Evolutionary conservation across 2,113 vertebrate genomes (phyloP), one percentile per base, ranked within the genome.

Genomic region (Coptodon rendalli): DNA sequence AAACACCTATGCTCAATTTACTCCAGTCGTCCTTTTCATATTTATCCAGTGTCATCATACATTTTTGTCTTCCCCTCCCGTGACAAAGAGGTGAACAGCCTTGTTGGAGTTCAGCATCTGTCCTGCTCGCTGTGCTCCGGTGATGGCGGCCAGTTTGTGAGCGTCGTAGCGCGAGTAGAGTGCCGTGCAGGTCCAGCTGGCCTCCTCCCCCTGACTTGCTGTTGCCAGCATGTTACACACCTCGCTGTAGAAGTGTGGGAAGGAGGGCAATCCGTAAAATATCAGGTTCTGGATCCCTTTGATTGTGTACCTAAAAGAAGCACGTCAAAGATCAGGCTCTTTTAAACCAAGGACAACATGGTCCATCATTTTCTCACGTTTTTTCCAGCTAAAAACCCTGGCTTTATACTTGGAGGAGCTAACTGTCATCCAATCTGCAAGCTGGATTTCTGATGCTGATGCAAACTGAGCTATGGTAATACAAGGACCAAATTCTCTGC

Each of bases 171-270:
- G 97, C 22, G 97, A 98, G 93, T 98, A 99, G 29, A 99, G 96
- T 78, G 96, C 96, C 0, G 98, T 98, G 89, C 99, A 99, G 82
- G 98, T 99, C 97, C 98, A 99, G 11, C 97, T 96, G n/a, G 98
- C 97, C 71, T 97, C 97, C 88, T 93, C 96, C 0, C 95, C 97
- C 6, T 7, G 95, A 80, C 82, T 93, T 6, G 94, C 96, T 5
- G 97, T 96, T 36, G 95, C 96, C 94, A 99, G 96, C 97, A 99
- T 98, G 92, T 99, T 98, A 86, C 99, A 99, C 80, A 99, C 93
- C 87, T 99, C 99, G 5, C 97, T 99, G 96, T 99, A 99, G 96
- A 99, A 99, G 92, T 99, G 98, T 4, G 98, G 94, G 87, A 97
- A 99, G 0, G 98, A 97, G 4, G 98, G 99, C 71, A 99, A 94